Conservation (phyloP, 2,797 vertebrate species). For the Sebastes wilsoni region DNA sequence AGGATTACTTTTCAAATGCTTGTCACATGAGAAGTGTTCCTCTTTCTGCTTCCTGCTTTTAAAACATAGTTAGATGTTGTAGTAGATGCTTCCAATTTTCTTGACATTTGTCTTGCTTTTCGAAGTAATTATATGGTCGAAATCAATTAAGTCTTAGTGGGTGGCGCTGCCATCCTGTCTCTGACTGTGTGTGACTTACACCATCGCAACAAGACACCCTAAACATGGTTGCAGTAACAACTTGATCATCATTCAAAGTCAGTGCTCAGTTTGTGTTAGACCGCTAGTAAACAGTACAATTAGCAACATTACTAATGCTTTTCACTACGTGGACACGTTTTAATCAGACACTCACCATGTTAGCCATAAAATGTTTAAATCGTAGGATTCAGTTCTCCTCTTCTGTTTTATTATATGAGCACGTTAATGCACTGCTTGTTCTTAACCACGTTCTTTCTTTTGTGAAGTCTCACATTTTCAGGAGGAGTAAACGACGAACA, state of each 20-base stretch:
- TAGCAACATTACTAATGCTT: not conserved
- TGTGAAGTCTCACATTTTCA: conserved; percentile 64
- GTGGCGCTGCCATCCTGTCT: not conserved
- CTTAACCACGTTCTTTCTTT: conserved; percentile 40
- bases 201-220: not conserved
- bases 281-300: not conserved
- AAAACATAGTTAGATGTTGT: not conserved
- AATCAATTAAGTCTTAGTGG: not conserved
- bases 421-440: not conserved
- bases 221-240: not conserved
- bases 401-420: not conserved
- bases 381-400: not conserved
- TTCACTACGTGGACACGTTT: not conserved
- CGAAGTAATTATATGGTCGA: not conserved
- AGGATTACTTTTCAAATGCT: not conserved
- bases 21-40: not conserved
- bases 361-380: not conserved
- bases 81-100: not conserved
- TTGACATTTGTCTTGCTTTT: not conserved
- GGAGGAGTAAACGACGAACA: conserved; percentile 64
- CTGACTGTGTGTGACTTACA: not conserved
- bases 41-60: not conserved
- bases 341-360: not conserved
- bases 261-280: not conserved
- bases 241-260: not conserved